Percentiles rank a stretch among this genome's conserved stretches.
Evolutionary conservation across 2,797 vertebrate genomes (phyloP).

Genomic region (Diceros bicornis): DNA sequence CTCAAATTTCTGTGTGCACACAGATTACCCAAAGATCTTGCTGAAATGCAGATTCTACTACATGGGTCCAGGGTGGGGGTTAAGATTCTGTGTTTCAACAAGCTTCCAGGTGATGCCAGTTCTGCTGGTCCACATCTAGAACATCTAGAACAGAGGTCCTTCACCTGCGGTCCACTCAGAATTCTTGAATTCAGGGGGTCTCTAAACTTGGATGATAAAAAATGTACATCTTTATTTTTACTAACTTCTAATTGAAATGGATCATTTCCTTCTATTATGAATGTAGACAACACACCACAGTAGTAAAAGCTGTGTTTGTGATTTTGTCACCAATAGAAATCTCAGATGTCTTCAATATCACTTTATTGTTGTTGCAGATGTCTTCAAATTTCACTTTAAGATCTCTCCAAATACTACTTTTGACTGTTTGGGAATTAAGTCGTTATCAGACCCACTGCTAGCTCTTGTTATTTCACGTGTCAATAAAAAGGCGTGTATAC

Average conservation of each 20-base stretch:
- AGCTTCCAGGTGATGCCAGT: not conserved
- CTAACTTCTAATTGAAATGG: not conserved
- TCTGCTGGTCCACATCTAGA: not conserved
- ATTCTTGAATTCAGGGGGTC: not conserved
- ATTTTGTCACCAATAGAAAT: not conserved
- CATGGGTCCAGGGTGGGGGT: not conserved
- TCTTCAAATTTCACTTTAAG: not conserved
- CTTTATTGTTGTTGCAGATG: not conserved
- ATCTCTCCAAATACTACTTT: not conserved
- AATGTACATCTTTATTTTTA: not conserved
- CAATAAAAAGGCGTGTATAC: not conserved
- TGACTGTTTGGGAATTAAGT: not conserved
- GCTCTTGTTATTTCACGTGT: not conserved
- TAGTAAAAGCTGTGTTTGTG: not conserved
- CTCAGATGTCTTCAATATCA: not conserved
- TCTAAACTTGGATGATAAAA: not conserved
- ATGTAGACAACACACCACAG: not conserved
- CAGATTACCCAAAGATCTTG: not conserved
- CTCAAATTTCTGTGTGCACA: not conserved
- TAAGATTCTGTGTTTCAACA: not conserved
- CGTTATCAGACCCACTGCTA: not conserved
- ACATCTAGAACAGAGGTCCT: not conserved
- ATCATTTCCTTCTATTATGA: not conserved
- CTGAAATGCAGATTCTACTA: not conserved
- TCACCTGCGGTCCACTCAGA: not conserved